Evolutionary conservation across 2,113 vertebrate genomes (phyloP).

Genomic region (Columbina picui): DNA sequence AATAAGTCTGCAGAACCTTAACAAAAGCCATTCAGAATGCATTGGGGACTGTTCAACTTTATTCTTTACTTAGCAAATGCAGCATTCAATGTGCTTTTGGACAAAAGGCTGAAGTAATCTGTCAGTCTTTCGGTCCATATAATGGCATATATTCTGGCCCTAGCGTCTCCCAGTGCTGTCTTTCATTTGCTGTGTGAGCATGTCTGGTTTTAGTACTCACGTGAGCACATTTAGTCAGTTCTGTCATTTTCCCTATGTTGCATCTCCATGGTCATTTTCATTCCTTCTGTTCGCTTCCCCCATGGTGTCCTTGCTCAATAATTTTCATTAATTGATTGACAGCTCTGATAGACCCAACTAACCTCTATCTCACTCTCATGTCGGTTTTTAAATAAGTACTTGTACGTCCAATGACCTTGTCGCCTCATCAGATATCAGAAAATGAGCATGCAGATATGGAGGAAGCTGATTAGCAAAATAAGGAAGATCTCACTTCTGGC

Average conservation of each 20-base stretch:
- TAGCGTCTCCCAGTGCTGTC: slow-evolving; percentile 39
- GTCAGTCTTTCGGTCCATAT: slow-evolving; percentile 35
- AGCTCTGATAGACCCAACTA: slow-evolving; percentile 96
- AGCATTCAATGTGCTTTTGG: slow-evolving; percentile 49
- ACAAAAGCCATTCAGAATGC: slow-evolving; percentile 65
- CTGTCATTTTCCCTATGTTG: slow-evolving; percentile 82
- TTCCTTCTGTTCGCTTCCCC: slow-evolving; percentile 86
- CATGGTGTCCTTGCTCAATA: slow-evolving; percentile 93
- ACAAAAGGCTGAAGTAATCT: slow-evolving; percentile 59
- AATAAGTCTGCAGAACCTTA: not conserved
- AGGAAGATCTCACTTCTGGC: slow-evolving; percentile 74
- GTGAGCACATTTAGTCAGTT: slow-evolving; percentile 71
- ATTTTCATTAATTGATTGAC: slow-evolving; percentile 99
- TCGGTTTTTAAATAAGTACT: slow-evolving; percentile 98
- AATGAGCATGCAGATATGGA: slow-evolving; percentile 86
- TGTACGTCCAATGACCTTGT: slow-evolving; percentile 97
- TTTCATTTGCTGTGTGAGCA: slow-evolving; percentile 67
- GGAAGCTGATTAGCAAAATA: slow-evolving; percentile 81
- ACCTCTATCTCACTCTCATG: slow-evolving; percentile 92
- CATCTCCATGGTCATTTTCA: slow-evolving; percentile 90
- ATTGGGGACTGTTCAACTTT: slow-evolving; percentile 37
- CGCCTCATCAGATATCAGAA: slow-evolving; percentile 93
- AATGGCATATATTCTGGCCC: slow-evolving; percentile 13
- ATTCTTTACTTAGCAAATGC: slow-evolving; percentile 37
- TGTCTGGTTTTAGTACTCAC: slow-evolving; percentile 70